Evolutionary conservation across 1,140 invertebrate genomes (phyloP).

Genomic region (Aplysia californica): DNA sequence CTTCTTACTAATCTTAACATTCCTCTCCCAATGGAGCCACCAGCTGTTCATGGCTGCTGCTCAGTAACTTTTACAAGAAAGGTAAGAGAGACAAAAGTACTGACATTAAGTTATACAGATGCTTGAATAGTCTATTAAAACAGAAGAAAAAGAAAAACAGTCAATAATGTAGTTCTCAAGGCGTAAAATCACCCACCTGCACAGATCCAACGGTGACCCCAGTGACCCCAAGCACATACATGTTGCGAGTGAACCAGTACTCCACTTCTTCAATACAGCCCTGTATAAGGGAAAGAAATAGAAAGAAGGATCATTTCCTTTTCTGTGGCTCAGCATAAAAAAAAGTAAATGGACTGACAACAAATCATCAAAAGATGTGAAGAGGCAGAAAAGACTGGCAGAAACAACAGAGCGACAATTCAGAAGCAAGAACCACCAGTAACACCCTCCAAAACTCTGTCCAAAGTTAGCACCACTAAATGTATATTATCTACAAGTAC

Average conservation of each 20-base stretch:
- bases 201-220: constrained; percentile 50
- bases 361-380: neutral
- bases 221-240: constrained; percentile 51
- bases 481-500: too few species aligned
- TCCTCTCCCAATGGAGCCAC: too few species aligned
- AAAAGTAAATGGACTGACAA: neutral
- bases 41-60: too few species aligned
- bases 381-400: too few species aligned
- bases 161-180: neutral
- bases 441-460: too few species aligned
- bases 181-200: constrained; percentile 48
- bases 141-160: neutral
- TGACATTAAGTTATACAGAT: too few species aligned
- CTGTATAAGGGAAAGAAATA: constrained; percentile 31
- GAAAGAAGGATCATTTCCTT: neutral
- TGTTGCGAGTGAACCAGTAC: constrained; percentile 52
- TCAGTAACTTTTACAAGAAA: neutral
- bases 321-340: neutral
- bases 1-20: too few species aligned
- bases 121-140: neutral
- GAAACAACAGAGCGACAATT: too few species aligned
- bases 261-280: constrained; percentile 54
- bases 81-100: too few species aligned
- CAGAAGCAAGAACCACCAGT: too few species aligned
- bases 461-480: too few species aligned